A percentile compares a stretch with the other conserved stretches of the same genome.
Conservation (phyloP, 2,888 invertebrate genomes). For the Limenitis camilla region DNA sequence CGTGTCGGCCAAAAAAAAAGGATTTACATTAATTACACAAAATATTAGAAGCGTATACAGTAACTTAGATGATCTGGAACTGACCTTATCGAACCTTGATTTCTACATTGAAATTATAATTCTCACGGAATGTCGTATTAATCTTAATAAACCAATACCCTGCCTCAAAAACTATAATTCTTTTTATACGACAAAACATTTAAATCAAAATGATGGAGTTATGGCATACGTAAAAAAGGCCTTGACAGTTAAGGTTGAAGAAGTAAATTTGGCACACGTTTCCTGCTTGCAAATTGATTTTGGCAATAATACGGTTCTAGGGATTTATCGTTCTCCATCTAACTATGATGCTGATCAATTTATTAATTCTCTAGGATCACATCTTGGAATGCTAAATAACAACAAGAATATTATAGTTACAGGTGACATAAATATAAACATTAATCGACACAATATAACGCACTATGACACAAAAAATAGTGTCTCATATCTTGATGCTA, state of each 20-base stretch:
- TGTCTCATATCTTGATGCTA: slow-evolving; percentile 9
- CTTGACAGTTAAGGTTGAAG: not conserved
- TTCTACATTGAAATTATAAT: no score
- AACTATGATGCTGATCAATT: not conserved
- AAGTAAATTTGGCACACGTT: not conserved
- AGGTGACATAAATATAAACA: slow-evolving; percentile 20
- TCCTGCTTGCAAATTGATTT: no score
- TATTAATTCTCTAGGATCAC: not conserved
- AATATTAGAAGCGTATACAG: no score
- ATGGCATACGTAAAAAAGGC: slow-evolving; percentile 3
- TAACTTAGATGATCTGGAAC: no score
- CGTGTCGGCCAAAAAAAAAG: no score
- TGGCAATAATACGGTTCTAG: no score
- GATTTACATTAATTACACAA: no score
- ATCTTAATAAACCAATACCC: slow-evolving; percentile 4
- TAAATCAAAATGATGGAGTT: slow-evolving; percentile 3
- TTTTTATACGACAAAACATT: not conserved
- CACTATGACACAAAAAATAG: not conserved
- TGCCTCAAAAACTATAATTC: not conserved
- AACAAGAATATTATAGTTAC: slow-evolving; percentile 7
- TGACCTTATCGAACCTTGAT: no score
- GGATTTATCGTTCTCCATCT: slow-evolving; percentile 3
- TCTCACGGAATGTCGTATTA: no score
- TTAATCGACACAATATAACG: not conserved
- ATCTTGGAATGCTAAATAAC: not conserved